Base-by-base conservation (phyloP, 2,888 invertebrate species). In the Synergus japonicus region DNA sequence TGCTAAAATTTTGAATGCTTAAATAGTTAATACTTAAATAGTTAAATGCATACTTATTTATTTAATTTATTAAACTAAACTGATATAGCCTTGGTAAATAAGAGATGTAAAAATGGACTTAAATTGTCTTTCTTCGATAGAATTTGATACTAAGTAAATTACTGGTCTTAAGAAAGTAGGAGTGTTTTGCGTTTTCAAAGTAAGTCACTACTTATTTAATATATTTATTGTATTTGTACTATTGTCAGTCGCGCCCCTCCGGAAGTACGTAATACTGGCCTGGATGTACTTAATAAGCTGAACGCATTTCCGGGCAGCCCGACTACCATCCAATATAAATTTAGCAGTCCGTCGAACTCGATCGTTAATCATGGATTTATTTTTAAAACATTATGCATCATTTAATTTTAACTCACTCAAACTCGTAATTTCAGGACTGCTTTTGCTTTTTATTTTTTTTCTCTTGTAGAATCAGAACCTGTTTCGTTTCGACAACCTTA, bases 231-330 rank as follows among this genome's bases (percentile, higher is more conserved):
- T 49, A 54, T 37, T 54, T 73, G 37, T 54, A 4, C 54, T 29
- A 54, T 73, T 73, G 73, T 73, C 37, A 73, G 37, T 49, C 67
- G 76, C 78, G 82, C 83, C 83, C 80, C 83, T 83, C 85, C 84
- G 85, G 85, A 84, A 81, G 84, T 79, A 78, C 82, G 79, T 78
- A 83, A 83, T 84, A 78, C 84, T 79, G 81, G 80, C 82, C 81
- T 84, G 84, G 83, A 83, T 83, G 83, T 82, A 83, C 85, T 84
- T 85, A 83, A 86, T 83, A 82, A 84, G 80, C 60, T 63, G 77
- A 69, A 73, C 79, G 81, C 81, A 65, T 84, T 85, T 86, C 84
- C 86, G 83, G 85, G 77, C 83, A 78, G 79, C 77, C 29, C 43
- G 63, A 44, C 15, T 44, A 76, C 79, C 79, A 78, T 76, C 73